Conservation (phyloP, 2,113 vertebrate genomes). For the Tursiops truncatus region DNA sequence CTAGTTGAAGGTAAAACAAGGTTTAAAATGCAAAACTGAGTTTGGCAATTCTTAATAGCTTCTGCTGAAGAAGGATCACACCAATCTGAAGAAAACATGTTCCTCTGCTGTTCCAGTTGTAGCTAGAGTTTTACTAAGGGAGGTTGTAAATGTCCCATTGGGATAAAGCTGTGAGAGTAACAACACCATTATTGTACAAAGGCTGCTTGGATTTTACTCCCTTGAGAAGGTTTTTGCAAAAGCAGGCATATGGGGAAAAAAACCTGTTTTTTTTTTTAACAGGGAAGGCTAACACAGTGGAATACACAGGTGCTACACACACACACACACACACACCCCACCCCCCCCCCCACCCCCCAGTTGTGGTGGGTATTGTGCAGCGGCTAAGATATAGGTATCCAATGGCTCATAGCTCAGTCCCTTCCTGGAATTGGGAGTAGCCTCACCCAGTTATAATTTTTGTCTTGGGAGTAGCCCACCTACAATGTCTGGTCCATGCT, state of each 20-base stretch:
- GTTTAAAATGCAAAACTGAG: conserved; percentile 38
- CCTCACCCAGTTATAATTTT: fast-evolving
- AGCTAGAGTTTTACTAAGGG: conserved; percentile 11
- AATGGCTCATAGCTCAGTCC: neutral
- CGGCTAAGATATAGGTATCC: neutral
- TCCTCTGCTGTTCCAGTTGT: neutral
- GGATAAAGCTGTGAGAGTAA: neutral
- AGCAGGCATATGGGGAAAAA: neutral
- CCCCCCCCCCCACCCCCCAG: too few species aligned
- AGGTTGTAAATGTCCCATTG: neutral
- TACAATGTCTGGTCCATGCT: neutral
- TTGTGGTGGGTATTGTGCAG: neutral
- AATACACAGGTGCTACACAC: neutral
- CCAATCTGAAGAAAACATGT: conserved; percentile 22
- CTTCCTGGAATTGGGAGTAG: neutral
- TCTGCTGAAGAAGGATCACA: conserved; percentile 43
- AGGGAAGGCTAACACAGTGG: neutral
- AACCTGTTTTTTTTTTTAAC: neutral
- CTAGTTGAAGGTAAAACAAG: neutral
- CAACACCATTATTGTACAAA: conserved; percentile 7
- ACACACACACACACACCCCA: too few species aligned
- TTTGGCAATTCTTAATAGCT: conserved; percentile 36
- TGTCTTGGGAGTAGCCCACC: neutral
- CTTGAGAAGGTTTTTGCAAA: conserved; percentile 35
- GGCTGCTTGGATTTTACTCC: conserved; percentile 37